Conservation (phyloP, 1,140 invertebrate species). For the Bactericera cockerelli region DNA sequence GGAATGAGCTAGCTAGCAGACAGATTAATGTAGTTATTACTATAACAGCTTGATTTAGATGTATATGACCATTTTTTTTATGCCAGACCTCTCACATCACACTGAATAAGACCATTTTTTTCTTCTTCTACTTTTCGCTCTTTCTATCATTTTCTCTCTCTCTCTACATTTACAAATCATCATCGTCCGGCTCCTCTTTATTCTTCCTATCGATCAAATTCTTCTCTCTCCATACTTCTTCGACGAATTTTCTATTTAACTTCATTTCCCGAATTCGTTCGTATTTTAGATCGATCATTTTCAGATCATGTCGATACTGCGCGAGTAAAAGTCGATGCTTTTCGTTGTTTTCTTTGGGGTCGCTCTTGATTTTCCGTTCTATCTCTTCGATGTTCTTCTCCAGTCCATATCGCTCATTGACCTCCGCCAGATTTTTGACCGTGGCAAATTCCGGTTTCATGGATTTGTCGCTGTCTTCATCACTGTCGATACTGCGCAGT, state of each 20-base stretch:
- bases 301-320: not conserved
- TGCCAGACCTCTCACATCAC: too few relatives aligned
- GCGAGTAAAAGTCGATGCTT: not conserved
- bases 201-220: too few relatives aligned
- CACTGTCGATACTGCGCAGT: not conserved
- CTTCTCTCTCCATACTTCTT: not conserved
- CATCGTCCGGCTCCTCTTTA: too few relatives aligned
- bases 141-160: too few relatives aligned
- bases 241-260: not conserved
- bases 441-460: not conserved
- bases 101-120: too few relatives aligned
- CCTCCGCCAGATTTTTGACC: not conserved
- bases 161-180: too few relatives aligned
- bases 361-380: not conserved
- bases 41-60: too few relatives aligned
- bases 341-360: not conserved
- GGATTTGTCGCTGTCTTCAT: not conserved
- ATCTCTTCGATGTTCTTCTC: not conserved
- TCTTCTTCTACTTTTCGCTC: too few relatives aligned
- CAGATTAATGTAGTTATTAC: too few relatives aligned
- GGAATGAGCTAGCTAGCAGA: too few relatives aligned
- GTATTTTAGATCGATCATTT: not conserved
- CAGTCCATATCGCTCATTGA: not conserved
- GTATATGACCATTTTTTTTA: too few relatives aligned
- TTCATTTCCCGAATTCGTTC: not conserved